Base-by-base conservation (phyloP, 64 coral and sea anemone species). In the Dendrophyllia cribrosa region DNA sequence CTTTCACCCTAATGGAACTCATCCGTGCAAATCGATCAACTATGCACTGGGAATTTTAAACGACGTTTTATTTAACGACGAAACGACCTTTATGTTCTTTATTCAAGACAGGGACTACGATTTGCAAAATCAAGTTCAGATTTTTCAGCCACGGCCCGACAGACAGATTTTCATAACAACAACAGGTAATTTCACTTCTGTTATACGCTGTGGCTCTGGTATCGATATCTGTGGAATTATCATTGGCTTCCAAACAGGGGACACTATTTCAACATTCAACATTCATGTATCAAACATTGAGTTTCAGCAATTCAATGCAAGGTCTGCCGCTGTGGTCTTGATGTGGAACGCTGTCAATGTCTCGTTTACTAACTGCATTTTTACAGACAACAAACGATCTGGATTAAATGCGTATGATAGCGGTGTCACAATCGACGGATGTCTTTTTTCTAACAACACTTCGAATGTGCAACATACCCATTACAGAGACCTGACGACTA, bases 331-430 rank as follows among this genome's bases (percentile, higher is more conserved):
- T 6, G 92, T 72, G 0, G 81, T 97, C 1, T 43, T 94, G 13
- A 67, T 97, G 43, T 97, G 95, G 95, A 59, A 58, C 15, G 47
- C 92, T 49, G 68, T 48, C 48, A 91, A 94, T 21, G 48, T 97
- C 6, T 91, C 95, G 1, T 91, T 97, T 12, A 81, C 47, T 15
- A 74, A 86, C 5, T 97, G 95, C 34, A 66, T 21, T 12, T 97
- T 97, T 51, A 51, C 55, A 70, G 59, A 94, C 68, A 97, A 97
- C 59, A 19, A 22, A 26, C 88, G 93, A 61, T 68, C 92, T 58
- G 95, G 76, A 17, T 67, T 97, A 7, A 97, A 94, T 44, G 75
- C 66, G 11, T 90, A 94, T 23, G 95, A 97, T 51, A 97, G 95
- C 26, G 93, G 91, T 11, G 64, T 97, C 12, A 81, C 16, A 1